phyloP scores from a whole-genome alignment of 2,113 vertebrate species.

The Gymnobelideus leadbeateri region DNA sequence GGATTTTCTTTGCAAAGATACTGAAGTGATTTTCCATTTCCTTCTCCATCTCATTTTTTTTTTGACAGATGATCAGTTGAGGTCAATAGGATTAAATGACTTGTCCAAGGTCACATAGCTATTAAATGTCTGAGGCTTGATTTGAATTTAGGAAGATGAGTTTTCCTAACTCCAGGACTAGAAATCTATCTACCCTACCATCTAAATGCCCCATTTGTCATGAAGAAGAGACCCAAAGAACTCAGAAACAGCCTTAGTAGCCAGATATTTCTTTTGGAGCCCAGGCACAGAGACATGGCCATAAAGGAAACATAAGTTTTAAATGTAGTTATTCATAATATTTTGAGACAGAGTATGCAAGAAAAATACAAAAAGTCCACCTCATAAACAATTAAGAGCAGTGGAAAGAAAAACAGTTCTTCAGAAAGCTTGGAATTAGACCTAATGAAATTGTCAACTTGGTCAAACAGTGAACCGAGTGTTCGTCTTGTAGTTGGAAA shows the following conservation, averaged over 20 bases:
- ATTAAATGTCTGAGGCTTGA: neutral
- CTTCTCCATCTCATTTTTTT: neutral
- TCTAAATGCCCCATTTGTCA: neutral
- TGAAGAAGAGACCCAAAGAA: neutral
- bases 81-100: neutral
- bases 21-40: neutral
- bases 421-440: neutral
- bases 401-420: neutral
- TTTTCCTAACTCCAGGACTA: neutral
- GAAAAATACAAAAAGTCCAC: neutral
- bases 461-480: neutral
- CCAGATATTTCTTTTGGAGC: too few relatives aligned
- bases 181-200: neutral
- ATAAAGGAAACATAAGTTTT: neutral
- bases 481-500: neutral
- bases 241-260: neutral
- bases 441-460: neutral
- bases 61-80: neutral
- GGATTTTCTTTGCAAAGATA: neutral
- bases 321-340: neutral
- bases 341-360: neutral
- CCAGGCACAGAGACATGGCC: neutral
- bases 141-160: neutral
- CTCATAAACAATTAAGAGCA: neutral
- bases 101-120: neutral